Evolutionary conservation across 2,113 vertebrate species (phyloP).

Genomic region (Lipotes vexillifer): DNA sequence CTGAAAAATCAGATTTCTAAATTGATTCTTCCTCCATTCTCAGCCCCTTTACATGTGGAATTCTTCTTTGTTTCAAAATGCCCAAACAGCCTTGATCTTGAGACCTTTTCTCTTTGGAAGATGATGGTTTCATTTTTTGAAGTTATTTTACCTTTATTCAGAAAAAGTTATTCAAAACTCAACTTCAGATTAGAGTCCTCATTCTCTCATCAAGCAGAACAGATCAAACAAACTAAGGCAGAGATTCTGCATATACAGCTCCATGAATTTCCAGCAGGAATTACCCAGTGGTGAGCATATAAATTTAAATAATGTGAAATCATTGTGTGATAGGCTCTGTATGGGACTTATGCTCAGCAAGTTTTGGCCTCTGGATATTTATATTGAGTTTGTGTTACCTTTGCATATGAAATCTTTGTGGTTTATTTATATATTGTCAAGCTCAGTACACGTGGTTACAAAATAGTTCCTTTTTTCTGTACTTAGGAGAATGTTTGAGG

Average conservation of each 20-base stretch:
- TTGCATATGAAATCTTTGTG: conserved; percentile 1
- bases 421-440: conserved; percentile 6
- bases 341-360: background rate
- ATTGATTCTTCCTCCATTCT: background rate
- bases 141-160: conserved; percentile 55
- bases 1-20: conserved; percentile 27
- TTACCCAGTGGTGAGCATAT: background rate
- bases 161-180: conserved; percentile 57
- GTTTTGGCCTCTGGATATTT: conserved; percentile 31
- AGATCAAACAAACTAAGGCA: conserved; percentile 44
- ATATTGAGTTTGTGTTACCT: background rate
- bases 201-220: conserved; percentile 29
- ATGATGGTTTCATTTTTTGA: conserved; percentile 41
- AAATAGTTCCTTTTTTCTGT: background rate
- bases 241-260: background rate
- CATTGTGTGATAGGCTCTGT: background rate
- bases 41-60: background rate
- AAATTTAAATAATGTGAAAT: conserved; percentile 42
- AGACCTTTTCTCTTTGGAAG: background rate
- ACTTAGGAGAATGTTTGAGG: conserved; percentile 36
- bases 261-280: conserved; percentile 36
- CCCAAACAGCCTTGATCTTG: conserved; percentile 26
- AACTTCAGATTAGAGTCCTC: conserved; percentile 43
- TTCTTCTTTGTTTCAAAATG: background rate
- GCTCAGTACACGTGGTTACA: background rate